phyloP scores from a whole-genome alignment of 2,888 invertebrate species.

The Miltochrista miniata region DNA sequence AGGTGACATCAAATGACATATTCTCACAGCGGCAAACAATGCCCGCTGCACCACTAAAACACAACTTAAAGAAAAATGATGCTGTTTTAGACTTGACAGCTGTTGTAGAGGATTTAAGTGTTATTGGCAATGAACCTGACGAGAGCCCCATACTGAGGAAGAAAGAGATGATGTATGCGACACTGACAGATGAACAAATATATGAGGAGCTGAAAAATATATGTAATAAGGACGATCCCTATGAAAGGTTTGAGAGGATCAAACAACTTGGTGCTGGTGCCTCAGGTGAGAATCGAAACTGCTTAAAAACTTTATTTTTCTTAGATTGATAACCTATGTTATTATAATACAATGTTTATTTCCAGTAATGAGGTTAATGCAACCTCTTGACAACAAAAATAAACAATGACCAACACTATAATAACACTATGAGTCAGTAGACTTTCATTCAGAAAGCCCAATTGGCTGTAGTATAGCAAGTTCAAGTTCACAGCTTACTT shows the following conservation, averaged over 20 bases:
- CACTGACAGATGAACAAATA: constrained; percentile 88
- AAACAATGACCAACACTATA: background rate
- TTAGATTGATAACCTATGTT: background rate
- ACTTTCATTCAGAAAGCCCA: no score
- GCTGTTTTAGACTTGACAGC: constrained; percentile 62
- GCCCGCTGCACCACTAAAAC: constrained; percentile 79
- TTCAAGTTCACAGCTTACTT: no score
- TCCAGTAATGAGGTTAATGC: no score
- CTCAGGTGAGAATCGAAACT: constrained; percentile 75
- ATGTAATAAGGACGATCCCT: constrained; percentile 93
- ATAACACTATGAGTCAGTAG: no score
- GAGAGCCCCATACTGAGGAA: constrained; percentile 85
- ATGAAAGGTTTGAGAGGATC: constrained; percentile 89
- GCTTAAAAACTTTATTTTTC: no score
- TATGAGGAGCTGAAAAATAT: constrained; percentile 90
- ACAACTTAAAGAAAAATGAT: constrained; percentile 69
- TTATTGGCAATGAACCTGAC: constrained; percentile 72
- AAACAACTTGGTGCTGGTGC: constrained; percentile 96
- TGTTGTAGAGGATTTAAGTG: constrained; percentile 69
- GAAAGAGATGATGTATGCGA: constrained; percentile 81
- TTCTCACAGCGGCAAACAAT: constrained; percentile 79
- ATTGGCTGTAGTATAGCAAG: no score
- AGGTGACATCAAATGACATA: constrained; percentile 67
- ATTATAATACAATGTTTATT: background rate
- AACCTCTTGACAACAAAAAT: background rate